Evolutionary conservation across 2,113 vertebrate species (phyloP).

Genomic region (Thamnophis sirtalis): DNA sequence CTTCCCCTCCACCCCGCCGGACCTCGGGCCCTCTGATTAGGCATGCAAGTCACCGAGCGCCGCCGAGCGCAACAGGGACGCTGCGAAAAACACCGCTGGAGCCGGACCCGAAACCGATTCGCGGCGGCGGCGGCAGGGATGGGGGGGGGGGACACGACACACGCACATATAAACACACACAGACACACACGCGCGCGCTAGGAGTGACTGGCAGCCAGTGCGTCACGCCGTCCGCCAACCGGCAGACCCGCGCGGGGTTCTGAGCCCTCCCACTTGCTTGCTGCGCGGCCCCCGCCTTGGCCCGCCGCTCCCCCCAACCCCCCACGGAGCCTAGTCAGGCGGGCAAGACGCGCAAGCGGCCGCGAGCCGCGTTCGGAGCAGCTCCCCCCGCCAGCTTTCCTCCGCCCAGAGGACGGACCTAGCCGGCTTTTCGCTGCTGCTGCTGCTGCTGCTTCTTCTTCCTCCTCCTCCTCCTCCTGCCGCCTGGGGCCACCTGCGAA

Average conservation of each 20-base stretch:
- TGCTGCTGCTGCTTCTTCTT: too few relatives aligned
- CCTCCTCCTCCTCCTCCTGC: background rate
- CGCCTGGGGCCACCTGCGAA: background rate
- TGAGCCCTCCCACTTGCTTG: background rate
- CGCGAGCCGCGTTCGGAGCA: too few relatives aligned
- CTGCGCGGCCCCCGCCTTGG: background rate
- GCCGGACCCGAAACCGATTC: background rate
- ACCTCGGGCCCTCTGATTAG: background rate
- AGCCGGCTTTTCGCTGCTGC: background rate
- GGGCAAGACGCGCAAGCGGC: too few relatives aligned
- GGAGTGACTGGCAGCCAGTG: conserved; percentile 24
- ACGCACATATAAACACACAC: too few relatives aligned
- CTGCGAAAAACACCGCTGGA: background rate
- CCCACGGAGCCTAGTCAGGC: background rate
- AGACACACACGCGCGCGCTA: too few relatives aligned
- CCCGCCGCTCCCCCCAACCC: background rate
- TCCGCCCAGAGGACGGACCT: background rate
- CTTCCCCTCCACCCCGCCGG: too few relatives aligned
- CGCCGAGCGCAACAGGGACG: background rate
- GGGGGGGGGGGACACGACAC: too few relatives aligned
- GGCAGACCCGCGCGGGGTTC: background rate
- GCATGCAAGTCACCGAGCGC: conserved; percentile 9
- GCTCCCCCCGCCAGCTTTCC: background rate
- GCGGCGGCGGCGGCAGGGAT: too few relatives aligned
- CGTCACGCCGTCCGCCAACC: conserved; percentile 36